Evolutionary conservation across 2,888 invertebrate genomes (phyloP).

Genomic region (Caradrina kadenii): DNA sequence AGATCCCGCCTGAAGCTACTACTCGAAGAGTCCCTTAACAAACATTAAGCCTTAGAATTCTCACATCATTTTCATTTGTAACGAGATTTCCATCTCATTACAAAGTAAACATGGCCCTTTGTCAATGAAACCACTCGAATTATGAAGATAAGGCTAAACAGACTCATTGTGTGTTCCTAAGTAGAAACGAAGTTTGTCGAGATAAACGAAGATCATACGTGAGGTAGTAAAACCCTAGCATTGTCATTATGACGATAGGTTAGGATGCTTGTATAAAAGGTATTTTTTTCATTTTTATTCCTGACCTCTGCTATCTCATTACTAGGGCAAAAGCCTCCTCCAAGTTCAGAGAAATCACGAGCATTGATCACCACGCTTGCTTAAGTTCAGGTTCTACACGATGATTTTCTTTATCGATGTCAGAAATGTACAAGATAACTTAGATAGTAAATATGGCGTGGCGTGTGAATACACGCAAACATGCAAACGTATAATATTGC

Average conservation of each 20-base stretch:
- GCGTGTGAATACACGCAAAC: too few relatives aligned
- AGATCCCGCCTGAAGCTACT: slow-evolving; percentile 14
- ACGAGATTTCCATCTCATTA: slow-evolving; percentile 59
- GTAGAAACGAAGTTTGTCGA: slow-evolving; percentile 19
- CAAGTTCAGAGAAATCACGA: too few relatives aligned
- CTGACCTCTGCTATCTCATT: too few relatives aligned
- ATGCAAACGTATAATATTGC: too few relatives aligned
- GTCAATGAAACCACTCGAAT: slow-evolving; percentile 59
- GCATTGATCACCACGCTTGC: too few relatives aligned
- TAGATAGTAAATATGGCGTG: too few relatives aligned
- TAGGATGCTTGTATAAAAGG: neutral
- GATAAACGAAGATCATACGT: slow-evolving; percentile 44
- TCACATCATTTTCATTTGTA: slow-evolving; percentile 40
- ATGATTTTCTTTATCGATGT: too few relatives aligned
- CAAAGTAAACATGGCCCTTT: slow-evolving; percentile 62
- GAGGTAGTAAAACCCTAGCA: slow-evolving; percentile 2
- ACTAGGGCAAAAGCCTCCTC: too few relatives aligned
- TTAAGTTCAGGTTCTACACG: too few relatives aligned
- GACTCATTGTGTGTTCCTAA: slow-evolving; percentile 38
- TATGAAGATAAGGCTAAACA: slow-evolving; percentile 48
- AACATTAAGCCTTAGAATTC: slow-evolving; percentile 32
- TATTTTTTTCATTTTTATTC: neutral
- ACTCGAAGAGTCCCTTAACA: slow-evolving; percentile 24
- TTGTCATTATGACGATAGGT: slow-evolving; percentile 20
- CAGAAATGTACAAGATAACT: too few relatives aligned